Conservation (phyloP, 2,888 invertebrate species). For the Marronus borbonicus region DNA sequence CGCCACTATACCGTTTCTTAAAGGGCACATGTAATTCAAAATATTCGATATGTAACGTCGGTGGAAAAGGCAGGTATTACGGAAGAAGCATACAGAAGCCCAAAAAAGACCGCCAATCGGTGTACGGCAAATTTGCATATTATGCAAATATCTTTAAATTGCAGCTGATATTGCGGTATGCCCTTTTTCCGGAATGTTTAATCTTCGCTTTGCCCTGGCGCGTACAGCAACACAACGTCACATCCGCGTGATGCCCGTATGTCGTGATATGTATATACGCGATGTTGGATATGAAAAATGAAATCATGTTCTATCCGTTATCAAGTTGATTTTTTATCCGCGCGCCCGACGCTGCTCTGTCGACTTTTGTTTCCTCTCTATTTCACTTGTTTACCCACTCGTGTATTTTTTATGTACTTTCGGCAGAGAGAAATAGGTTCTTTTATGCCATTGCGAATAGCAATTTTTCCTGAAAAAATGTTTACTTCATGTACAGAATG, state of each 20-base stretch:
- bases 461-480: too few species aligned
- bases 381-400: too few species aligned
- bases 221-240: conserved; percentile 4
- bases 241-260: conserved; percentile 14
- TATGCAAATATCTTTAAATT: conserved; percentile 45
- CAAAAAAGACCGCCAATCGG: conserved; percentile 21
- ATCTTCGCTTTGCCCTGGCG: conserved; percentile 12
- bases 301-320: conserved; percentile 34
- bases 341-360: conserved; percentile 8
- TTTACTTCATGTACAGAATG: too few species aligned
- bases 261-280: conserved; percentile 15
- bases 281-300: conserved; percentile 28
- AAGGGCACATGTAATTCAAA: too few species aligned
- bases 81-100: not conserved
- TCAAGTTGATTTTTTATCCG: conserved; percentile 40
- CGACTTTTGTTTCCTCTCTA: not conserved
- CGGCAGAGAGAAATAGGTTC: too few species aligned
- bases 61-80: too few species aligned
- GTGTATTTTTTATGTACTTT: too few species aligned
- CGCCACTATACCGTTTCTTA: too few species aligned
- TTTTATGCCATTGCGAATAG: too few species aligned
- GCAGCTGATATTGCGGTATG: conserved; percentile 45
- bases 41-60: too few species aligned
- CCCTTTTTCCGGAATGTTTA: conserved; percentile 30
- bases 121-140: conserved; percentile 36